phyloP scores from a whole-genome alignment of 2,888 invertebrate species.

The Lepeophtheirus nordmannii region DNA sequence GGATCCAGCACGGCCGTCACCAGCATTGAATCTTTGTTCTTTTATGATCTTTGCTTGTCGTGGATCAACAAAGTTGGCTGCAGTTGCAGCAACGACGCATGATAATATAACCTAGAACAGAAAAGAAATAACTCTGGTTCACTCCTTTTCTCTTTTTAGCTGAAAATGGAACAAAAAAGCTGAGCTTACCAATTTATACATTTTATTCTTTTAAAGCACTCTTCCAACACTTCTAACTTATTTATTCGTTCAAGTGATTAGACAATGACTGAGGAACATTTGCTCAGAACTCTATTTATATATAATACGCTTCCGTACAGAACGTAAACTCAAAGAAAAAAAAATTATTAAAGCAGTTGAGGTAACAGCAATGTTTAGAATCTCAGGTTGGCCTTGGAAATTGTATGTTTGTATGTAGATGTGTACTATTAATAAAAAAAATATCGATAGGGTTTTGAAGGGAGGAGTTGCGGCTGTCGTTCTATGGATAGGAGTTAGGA shows the following conservation, averaged over 20 bases:
- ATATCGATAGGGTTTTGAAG: no score
- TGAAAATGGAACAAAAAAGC: no score
- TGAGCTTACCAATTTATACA: no score
- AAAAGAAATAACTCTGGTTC: not conserved
- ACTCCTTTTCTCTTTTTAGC: no score
- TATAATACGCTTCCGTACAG: not conserved
- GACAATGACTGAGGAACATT: not conserved
- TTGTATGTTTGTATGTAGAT: no score
- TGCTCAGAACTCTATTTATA: not conserved
- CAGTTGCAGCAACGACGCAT: conserved; percentile 12
- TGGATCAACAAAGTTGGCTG: conserved; percentile 20
- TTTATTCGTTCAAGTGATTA: not conserved
- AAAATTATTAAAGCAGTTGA: no score
- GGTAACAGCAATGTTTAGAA: no score
- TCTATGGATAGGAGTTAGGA: no score
- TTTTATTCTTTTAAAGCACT: not conserved
- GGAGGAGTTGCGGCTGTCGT: no score
- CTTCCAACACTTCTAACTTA: conserved; percentile 3
- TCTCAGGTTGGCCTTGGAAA: no score
- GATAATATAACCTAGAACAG: conserved; percentile 18
- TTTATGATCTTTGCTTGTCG: conserved; percentile 24
- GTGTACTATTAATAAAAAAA: no score
- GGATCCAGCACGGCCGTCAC: conserved; percentile 22
- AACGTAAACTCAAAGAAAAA: not conserved
- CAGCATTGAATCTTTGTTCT: conserved; percentile 24